Base-by-base conservation (phyloP, 2,797 vertebrate genomes). In the Rhinophrynus dorsalis region DNA sequence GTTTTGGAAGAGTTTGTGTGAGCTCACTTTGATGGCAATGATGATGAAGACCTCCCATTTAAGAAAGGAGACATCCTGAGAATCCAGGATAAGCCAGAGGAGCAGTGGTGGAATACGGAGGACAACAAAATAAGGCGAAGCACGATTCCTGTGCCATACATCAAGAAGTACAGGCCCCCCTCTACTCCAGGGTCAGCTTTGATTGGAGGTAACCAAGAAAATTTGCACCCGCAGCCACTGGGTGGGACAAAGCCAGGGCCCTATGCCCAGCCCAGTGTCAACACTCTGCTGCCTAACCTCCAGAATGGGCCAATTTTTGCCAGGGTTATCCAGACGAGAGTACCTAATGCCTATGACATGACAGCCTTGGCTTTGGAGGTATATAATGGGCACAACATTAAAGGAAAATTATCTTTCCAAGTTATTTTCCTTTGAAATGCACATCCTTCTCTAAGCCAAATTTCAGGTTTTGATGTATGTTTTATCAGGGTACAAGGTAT, bases 301-400 rank as follows among this genome's bases (percentile, higher is more conserved):
- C 97, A 98, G 93, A 99, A 99, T 61, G 96, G 97, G 87, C 97
- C 97, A 42, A 97, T 99, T 81, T 95, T 87, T 84, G 97, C 96
- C 89, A 93, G 95, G 85, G 97, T 95, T 80, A 94, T 97, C 86
- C 97, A 99, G 94, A 98, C 96, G 91, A 95, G 97, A 90, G 96
- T 99, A 79, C 97, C 97, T 84, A 98, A 99, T 85, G 97, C 97
- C 78, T 99, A 99, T 78, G 97, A 99, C 92, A 99, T 98, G 92
- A 99, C 97, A 42, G 97, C 97, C 85, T 92, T 99, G 88, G 96
- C 97, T 85, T 91, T 99, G 84, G 97, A 99, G 96, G 97, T 98
- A 96, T 85, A 93, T 88, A 86, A 85, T 80, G 83, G 87, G 85
- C 80, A 84, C 86, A 87, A 82, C 30, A 51, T 82, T 83, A 80